Evolutionary conservation across 2,113 vertebrate genomes (phyloP).

Genomic region (Trematomus loennbergii): DNA sequence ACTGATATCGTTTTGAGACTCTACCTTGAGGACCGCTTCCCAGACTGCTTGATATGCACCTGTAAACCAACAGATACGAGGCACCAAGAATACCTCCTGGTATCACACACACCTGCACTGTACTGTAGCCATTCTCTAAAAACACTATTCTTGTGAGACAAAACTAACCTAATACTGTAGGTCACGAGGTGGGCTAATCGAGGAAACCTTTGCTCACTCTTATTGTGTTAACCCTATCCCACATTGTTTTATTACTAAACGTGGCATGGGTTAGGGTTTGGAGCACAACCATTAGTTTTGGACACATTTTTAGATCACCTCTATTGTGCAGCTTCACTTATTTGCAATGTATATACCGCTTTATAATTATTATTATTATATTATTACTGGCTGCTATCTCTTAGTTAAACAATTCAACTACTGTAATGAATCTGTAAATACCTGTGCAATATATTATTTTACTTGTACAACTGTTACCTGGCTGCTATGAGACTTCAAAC

Average conservation of each 20-base stretch:
- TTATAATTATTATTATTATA: too few species aligned
- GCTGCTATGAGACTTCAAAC: too few species aligned
- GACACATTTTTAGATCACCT: neutral
- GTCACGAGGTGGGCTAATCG: slow-evolving; percentile 45
- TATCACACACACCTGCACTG: slow-evolving; percentile 38
- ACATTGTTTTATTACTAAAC: slow-evolving; percentile 24
- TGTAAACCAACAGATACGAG: slow-evolving; percentile 29
- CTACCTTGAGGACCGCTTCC: slow-evolving; percentile 53
- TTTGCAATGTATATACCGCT: too few species aligned
- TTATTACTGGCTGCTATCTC: too few species aligned
- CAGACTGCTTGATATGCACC: slow-evolving; percentile 32
- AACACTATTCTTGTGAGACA: slow-evolving; percentile 19
- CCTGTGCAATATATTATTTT: too few species aligned
- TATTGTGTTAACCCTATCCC: slow-evolving; percentile 39
- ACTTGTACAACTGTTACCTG: too few species aligned
- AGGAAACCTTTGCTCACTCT: slow-evolving; percentile 31
- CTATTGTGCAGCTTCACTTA: neutral
- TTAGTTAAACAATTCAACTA: too few species aligned
- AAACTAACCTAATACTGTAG: slow-evolving; percentile 27
- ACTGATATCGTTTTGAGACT: slow-evolving; percentile 44
- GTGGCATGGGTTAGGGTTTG: slow-evolving; percentile 4
- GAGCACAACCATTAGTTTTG: neutral
- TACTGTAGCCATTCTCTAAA: slow-evolving; percentile 18
- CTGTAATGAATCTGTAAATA: too few species aligned
- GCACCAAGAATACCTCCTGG: slow-evolving; percentile 9